Evolutionary conservation across 2,797 vertebrate genomes (phyloP).

Genomic region (Mergus octosetaceus): DNA sequence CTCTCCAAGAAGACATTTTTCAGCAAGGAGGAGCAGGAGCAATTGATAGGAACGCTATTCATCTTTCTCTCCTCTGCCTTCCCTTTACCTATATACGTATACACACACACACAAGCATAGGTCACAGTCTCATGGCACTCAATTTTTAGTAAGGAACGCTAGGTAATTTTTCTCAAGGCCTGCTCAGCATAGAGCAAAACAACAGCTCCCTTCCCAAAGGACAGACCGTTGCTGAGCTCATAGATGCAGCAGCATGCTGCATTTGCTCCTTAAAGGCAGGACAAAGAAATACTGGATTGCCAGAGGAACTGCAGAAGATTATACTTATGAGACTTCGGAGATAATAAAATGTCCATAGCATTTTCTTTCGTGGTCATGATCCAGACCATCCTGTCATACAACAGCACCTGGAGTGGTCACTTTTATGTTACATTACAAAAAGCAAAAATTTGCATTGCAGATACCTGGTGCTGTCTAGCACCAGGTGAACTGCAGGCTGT

Average conservation of each 20-base stretch:
- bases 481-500: not conserved
- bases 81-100: not conserved
- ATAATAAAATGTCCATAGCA: not conserved
- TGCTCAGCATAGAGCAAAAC: not conserved
- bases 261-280: not conserved
- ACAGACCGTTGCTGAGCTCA: not conserved
- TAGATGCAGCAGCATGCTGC: not conserved
- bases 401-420: not conserved
- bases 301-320: not conserved
- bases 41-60: not conserved
- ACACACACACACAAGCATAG: not conserved
- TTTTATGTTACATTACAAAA: not conserved
- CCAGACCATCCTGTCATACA: not conserved
- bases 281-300: not conserved
- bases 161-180: not conserved
- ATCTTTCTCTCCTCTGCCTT: not conserved
- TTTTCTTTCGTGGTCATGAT: not conserved
- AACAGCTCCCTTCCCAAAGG: not conserved
- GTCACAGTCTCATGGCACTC: not conserved
- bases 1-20: not conserved
- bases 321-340: accelerated
- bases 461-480: no score
- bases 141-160: not conserved
- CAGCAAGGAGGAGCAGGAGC: not conserved
- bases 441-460: not conserved